Conservation (phyloP, 2,797 vertebrate genomes). For the Cossypha heuglini region DNA sequence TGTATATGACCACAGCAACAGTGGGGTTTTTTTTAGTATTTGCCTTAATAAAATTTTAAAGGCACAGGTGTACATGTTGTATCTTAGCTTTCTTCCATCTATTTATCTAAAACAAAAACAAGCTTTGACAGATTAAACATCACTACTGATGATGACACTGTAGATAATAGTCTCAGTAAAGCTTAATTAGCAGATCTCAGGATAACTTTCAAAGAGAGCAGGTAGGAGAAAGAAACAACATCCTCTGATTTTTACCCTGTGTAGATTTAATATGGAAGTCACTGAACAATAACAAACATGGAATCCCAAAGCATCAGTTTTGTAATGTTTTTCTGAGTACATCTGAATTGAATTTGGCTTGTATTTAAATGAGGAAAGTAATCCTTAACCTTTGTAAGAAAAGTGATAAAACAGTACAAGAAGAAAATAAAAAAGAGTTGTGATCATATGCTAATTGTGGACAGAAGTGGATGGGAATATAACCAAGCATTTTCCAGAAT, state of each 20-base stretch:
- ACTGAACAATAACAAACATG: not conserved
- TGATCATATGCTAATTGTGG: not conserved
- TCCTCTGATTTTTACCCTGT: not conserved
- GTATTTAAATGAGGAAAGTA: not conserved
- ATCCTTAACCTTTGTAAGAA: not conserved
- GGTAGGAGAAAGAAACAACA: not conserved
- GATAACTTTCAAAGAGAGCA: not conserved
- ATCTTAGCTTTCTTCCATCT: not conserved
- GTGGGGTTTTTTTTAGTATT: not conserved
- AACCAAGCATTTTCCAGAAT: not conserved
- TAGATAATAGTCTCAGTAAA: not conserved
- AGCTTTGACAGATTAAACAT: not conserved
- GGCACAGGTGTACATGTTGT: not conserved
- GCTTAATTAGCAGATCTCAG: not conserved
- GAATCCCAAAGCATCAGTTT: not conserved
- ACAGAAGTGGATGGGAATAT: not conserved
- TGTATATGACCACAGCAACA: not conserved
- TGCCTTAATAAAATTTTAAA: not conserved
- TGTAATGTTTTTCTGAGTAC: not conserved
- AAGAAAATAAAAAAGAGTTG: not conserved
- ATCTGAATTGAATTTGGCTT: not conserved
- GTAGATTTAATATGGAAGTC: not conserved
- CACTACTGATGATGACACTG: not conserved
- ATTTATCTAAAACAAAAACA: not conserved
- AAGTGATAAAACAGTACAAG: not conserved